Evolutionary conservation across 2,113 vertebrate species (phyloP), one percentile per base, ranked within the genome.

Genomic region (Uria lomvia): DNA sequence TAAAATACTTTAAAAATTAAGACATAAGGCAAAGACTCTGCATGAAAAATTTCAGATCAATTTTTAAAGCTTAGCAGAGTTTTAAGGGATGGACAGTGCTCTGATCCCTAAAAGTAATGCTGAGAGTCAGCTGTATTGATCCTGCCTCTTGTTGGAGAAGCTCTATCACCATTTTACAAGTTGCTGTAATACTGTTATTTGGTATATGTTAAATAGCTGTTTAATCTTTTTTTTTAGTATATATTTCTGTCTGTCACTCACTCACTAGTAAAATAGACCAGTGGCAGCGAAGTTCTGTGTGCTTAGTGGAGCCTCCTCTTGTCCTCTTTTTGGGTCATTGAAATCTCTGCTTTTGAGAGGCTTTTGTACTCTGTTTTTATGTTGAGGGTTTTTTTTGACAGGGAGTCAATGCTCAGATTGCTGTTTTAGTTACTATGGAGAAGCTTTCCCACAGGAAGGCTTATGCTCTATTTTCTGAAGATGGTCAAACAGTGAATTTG

Each of bases 401-500:
- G 90, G 76, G 68, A 87, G 68, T 94, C 92, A 86, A 45, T 91
- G 90, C 94, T 96, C 60, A 74, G 68, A 95, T 92, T 91, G 76
- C 94, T 63, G 79, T 52, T 96, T 71, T 49, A 77, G 95, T 95
- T 96, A 96, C 96, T 96, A 86, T 97, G 95, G 94, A 93, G 95
- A 94, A 96, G 65, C 79, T 93, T 96, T 93, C 72, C 67, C 72
- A 67, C 92, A 96, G 86, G 79, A 95, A 86, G 49, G 65, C 94
- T 93, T 91, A 79, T 62, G 75, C 71, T 88, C 63, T 95, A 26
- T 91, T 96, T 96, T 92, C 83, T 86, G 88, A 96, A 84, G 76
- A 67, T 86, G 72, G 93, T 79, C 85, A 83, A 75, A 75, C 20
- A 16, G 76, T 74, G 86, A 91, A 86, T 89, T 92, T 95, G 68